Conservation (phyloP, 2,113 vertebrate genomes). For the Chaetodon trifascialis region DNA sequence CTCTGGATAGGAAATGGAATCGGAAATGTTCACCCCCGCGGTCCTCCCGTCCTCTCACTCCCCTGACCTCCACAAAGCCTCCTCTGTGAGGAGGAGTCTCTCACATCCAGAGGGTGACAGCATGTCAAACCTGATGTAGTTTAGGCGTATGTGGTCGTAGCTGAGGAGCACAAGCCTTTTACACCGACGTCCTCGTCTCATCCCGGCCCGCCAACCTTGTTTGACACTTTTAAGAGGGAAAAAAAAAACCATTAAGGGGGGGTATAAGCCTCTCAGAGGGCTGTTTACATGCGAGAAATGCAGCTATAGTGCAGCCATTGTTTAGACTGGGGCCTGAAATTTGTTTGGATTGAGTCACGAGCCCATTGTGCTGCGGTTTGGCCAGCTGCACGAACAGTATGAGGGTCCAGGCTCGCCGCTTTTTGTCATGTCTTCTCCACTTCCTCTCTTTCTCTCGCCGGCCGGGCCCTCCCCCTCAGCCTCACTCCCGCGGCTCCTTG, state of each 20-base stretch:
- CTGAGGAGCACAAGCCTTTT: slow-evolving; percentile 26
- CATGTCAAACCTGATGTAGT: slow-evolving; percentile 31
- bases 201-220: slow-evolving; percentile 21
- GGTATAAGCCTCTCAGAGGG: slow-evolving; percentile 13
- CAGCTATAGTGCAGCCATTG: slow-evolving; percentile 57
- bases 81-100: slow-evolving; percentile 64
- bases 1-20: slow-evolving; percentile 65
- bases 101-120: slow-evolving; percentile 32
- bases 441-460: slow-evolving; percentile 72
- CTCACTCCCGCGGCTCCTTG: slow-evolving; percentile 34
- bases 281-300: slow-evolving; percentile 54
- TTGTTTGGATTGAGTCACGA: slow-evolving; percentile 77
- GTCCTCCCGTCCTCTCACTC: slow-evolving; percentile 21
- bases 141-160: slow-evolving; percentile 33
- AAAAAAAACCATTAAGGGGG: not conserved
- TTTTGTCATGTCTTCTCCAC: slow-evolving; percentile 81
- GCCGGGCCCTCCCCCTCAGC: not conserved
- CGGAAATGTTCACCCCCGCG: slow-evolving; percentile 56
- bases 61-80: slow-evolving; percentile 63
- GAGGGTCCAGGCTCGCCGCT: slow-evolving; percentile 73
- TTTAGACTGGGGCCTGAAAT: slow-evolving; percentile 75
- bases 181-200: slow-evolving; percentile 2
- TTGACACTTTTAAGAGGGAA: slow-evolving; percentile 34
- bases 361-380: slow-evolving; percentile 75
- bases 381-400: slow-evolving; percentile 79